A percentile compares a stretch with the other conserved stretches of the same genome.
Conservation (phyloP, 2,888 invertebrate genomes). For the Drosophila rellima region DNA sequence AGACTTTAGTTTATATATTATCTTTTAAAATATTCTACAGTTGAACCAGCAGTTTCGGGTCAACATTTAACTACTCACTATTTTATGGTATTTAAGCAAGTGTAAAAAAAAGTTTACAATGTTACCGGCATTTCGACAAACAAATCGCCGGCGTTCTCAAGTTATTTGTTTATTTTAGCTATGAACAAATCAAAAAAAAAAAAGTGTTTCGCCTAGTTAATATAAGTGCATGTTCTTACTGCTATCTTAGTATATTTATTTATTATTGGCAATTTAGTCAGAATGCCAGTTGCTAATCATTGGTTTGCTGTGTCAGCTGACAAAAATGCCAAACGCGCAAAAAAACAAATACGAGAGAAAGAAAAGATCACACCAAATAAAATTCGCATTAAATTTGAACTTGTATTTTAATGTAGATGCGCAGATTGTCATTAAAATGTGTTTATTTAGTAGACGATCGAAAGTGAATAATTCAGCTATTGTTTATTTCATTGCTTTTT, state of each 20-base stretch:
- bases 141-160: slow-evolving; percentile 23
- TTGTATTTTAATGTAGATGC: slow-evolving; percentile 1
- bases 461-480: slow-evolving; percentile 2
- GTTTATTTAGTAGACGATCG: slow-evolving; percentile 2
- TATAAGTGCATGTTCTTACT: slow-evolving; percentile 18
- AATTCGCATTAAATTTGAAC: slow-evolving; percentile 6
- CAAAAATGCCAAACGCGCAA: slow-evolving; percentile 33
- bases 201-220: slow-evolving; percentile 27
- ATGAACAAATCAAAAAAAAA: neutral
- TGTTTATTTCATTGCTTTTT: slow-evolving; percentile 8
- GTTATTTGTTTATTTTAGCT: slow-evolving; percentile 15
- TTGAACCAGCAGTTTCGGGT: slow-evolving; percentile 36
- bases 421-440: slow-evolving; percentile 16
- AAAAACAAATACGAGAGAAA: neutral
- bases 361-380: slow-evolving; percentile 12
- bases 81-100: slow-evolving; percentile 16
- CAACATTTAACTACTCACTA: slow-evolving; percentile 13
- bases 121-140: slow-evolving; percentile 44
- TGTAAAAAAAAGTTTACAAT: slow-evolving; percentile 8
- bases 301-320: slow-evolving; percentile 42
- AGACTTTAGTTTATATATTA: neutral
- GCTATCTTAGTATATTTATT: slow-evolving; percentile 12
- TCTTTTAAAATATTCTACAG: neutral
- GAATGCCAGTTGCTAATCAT: slow-evolving; percentile 20
- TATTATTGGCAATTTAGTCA: slow-evolving; percentile 25